These are phyloP conservation scores for Mesocentrotus franciscanus DNA, from an alignment of 53 echinoderm and acorn worm species.

Conservation along the genomic window DNA sequence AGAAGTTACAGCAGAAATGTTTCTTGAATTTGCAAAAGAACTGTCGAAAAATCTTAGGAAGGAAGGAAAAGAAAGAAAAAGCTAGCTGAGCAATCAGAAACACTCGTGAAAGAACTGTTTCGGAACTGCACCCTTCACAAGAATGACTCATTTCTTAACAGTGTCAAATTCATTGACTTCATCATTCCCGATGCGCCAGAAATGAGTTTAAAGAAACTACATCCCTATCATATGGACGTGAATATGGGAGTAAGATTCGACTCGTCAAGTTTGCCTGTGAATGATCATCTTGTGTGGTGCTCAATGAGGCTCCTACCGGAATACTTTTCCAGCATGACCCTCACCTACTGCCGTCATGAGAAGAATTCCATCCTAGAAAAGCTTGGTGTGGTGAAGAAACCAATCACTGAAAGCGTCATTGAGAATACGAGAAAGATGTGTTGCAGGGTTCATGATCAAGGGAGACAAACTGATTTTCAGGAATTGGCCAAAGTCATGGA, in stretches of 20 bases:
- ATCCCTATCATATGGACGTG: background rate
- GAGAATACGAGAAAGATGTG: background rate
- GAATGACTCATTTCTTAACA: background rate
- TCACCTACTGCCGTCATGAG: background rate
- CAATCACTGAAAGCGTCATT: background rate
- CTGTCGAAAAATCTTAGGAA: background rate
- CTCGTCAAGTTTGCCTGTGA: background rate
- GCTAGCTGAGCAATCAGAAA: background rate
- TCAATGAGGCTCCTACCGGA: background rate
- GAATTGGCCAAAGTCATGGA: background rate
- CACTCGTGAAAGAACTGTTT: background rate
- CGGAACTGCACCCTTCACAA: background rate
- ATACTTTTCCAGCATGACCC: background rate
- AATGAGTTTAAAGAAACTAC: background rate
- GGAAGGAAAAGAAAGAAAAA: background rate
- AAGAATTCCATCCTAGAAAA: background rate
- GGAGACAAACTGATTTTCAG: background rate
- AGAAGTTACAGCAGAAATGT: background rate
- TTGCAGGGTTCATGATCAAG: background rate
- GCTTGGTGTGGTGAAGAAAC: background rate
- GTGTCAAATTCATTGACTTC: background rate
- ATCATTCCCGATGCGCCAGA: background rate
- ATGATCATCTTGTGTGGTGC: conserved; percentile 2
- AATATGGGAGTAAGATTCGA: background rate
- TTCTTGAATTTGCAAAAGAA: background rate